Evolutionary conservation across 2,888 invertebrate species (phyloP).

Genomic region (Ecdyonurus torrentis): DNA sequence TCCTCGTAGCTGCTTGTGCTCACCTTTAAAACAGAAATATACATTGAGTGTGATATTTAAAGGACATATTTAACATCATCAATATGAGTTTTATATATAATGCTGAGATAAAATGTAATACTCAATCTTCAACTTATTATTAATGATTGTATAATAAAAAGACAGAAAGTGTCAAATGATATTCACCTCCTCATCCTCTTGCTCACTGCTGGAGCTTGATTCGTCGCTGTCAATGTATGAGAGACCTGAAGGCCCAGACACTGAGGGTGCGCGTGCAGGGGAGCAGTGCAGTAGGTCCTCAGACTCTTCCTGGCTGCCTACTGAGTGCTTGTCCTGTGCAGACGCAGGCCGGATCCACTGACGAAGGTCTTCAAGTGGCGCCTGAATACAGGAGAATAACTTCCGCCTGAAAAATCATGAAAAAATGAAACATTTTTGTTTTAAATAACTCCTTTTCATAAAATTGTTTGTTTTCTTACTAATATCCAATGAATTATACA

Average conservation of each 20-base stretch:
- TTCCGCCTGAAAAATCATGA: constrained; percentile 20
- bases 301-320: constrained; percentile 5
- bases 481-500: too few species aligned
- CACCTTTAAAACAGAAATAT: too few species aligned
- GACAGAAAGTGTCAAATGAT: too few species aligned
- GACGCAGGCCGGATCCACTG: constrained; percentile 33
- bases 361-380: constrained; percentile 36
- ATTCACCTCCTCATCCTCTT: constrained; percentile 1
- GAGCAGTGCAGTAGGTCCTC: constrained; percentile 21
- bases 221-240: constrained; percentile 15
- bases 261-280: neutral
- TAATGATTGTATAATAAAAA: too few species aligned
- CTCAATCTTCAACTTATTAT: too few species aligned
- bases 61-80: too few species aligned
- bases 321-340: constrained; percentile 11
- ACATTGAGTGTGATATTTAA: too few species aligned
- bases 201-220: constrained; percentile 1
- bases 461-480: too few species aligned
- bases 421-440: too few species aligned
- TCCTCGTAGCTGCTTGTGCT: constrained; percentile 3
- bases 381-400: constrained; percentile 39
- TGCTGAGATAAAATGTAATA: too few species aligned
- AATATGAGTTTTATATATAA: too few species aligned
- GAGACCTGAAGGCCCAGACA: neutral
- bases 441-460: too few species aligned